Percentiles rank a stretch among this genome's conserved stretches.
Evolutionary conservation across 30 jellyfish, hydroid and myxozoan species (phyloP).

Genomic region (Hydra vulgaris): DNA sequence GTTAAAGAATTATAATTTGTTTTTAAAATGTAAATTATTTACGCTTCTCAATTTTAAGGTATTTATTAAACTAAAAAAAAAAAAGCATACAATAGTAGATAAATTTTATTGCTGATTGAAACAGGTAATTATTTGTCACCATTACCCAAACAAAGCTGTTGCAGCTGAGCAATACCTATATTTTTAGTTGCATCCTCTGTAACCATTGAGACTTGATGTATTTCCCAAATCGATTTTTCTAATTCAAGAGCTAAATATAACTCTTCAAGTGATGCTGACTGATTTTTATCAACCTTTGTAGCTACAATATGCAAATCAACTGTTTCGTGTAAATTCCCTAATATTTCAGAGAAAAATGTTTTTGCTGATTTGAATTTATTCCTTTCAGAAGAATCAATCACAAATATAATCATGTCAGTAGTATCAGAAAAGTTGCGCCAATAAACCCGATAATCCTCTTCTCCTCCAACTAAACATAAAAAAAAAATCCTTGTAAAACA

Average conservation of each 20-base stretch:
- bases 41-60: no score
- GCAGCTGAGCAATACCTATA: conserved; percentile 17
- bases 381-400: conserved; percentile 33
- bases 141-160: conserved; percentile 16
- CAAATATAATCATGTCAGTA: conserved; percentile 16
- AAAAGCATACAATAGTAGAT: no score
- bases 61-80: no score
- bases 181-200: conserved; percentile 35
- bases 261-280: conserved; percentile 19
- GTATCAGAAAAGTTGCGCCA: conserved; percentile 26
- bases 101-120: no score
- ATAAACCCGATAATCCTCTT: conserved; percentile 22
- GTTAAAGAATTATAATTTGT: no score
- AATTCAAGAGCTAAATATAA: conserved; percentile 13
- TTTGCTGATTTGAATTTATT: conserved; percentile 19
- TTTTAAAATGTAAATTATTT: no score
- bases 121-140: no score
- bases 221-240: neutral
- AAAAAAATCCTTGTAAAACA: neutral
- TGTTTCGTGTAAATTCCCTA: conserved; percentile 2
- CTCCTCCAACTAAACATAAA: conserved; percentile 33
- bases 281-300: conserved; percentile 11
- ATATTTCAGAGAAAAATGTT: neutral
- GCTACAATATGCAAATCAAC: conserved; percentile 25
- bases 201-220: neutral